phyloP scores from a whole-genome alignment of 1,140 invertebrate species.

The Zaprionus ghesquierei region DNA sequence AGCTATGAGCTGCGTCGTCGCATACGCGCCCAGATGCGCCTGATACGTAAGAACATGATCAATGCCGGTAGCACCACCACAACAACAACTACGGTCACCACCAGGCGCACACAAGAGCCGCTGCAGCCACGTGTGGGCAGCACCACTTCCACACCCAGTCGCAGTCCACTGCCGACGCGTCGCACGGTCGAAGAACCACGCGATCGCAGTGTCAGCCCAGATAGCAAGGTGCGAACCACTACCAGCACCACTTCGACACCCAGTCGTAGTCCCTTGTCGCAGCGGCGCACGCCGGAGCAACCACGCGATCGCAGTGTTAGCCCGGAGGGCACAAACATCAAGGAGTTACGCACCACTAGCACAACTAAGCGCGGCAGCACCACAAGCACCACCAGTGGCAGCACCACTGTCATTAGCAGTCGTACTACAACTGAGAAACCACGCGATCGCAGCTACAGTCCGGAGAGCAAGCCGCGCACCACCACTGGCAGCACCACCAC shows the following conservation, averaged over 20 bases:
- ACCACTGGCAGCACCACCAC: background rate
- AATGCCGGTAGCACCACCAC: conserved; percentile 48
- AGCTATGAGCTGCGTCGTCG: conserved; percentile 89
- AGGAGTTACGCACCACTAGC: conserved; percentile 27
- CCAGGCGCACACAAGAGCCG: conserved; percentile 4
- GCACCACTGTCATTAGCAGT: background rate
- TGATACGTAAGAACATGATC: conserved; percentile 85
- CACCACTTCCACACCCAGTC: conserved; percentile 38
- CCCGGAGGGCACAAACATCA: conserved; percentile 12
- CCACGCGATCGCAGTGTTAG: conserved; percentile 13
- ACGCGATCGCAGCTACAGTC: conserved; percentile 16
- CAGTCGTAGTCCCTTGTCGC: conserved; percentile 25
- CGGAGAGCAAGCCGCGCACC: background rate
- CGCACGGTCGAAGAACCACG: background rate
- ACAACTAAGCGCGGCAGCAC: background rate
- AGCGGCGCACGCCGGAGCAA: background rate
- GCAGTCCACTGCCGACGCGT: conserved; percentile 19
- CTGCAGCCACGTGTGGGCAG: conserved; percentile 22
- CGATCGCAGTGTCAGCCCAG: conserved; percentile 7
- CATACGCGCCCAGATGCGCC: conserved; percentile 89
- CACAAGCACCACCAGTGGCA: background rate
- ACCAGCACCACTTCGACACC: conserved; percentile 15
- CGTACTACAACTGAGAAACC: background rate
- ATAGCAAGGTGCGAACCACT: conserved; percentile 23
- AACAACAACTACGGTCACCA: conserved; percentile 30